Evolutionary conservation across 2,888 invertebrate genomes (phyloP), one percentile per base, ranked within the genome.

Genomic region (Blera fallax): DNA sequence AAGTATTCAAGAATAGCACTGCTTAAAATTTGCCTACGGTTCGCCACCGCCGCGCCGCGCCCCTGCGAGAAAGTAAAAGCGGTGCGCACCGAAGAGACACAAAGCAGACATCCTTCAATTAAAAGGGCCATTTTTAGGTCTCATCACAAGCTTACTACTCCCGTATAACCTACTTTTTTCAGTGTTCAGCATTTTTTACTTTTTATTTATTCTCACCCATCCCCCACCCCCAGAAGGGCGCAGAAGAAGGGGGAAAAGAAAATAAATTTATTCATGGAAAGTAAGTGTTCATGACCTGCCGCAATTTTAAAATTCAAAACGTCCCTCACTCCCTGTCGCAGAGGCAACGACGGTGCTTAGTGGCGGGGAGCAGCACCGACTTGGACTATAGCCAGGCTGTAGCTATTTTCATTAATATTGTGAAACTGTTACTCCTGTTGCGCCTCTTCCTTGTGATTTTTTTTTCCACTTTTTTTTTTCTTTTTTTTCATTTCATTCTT

Each of bases 251-350:
- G 40, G 43, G 76, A 77, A 81, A 81, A 76, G 65, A 81, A 79
- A 85, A 77, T 77, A 85, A 85, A 85, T 85, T 85, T 85, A 85
- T 85, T 85, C 85, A 85, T 80, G 77, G 80, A 60, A 85, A 85
- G 85, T 85, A 81, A 81, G 81, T 85, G 85, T 85, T 85, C 85
- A 85, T 85, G 85, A 85, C 85, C 85, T 85, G 85, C 85, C 85
- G 72, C 85, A 85, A 81, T 81, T 85, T 85, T 81, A 77, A 85
- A 85, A 85, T 85, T 85, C 85, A 85, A 76, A 81, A 76, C 54
- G 85, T 43, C 48, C 64, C 43, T 37, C 18, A 48, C 76, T 48
- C 21, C 70, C 34, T 3, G 43, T 37, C 37, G 2, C 37, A 58
- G 11, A 52, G 27, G 21, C 4, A 34, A 56, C 58, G 54, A 18